phyloP scores from a whole-genome alignment of 2,888 invertebrate species.

The Pyrocoelia pectoralis region DNA sequence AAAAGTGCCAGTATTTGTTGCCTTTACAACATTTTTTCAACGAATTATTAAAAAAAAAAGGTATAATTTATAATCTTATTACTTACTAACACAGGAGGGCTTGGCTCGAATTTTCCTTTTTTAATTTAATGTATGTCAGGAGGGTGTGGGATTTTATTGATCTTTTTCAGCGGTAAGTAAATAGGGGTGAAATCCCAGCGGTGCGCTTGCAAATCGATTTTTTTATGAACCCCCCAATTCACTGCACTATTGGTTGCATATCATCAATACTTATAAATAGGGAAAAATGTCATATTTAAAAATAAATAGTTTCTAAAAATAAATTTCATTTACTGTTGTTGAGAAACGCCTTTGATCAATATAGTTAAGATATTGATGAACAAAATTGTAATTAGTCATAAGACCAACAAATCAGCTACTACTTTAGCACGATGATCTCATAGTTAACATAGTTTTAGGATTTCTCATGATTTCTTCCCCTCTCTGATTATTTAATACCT shows the following conservation, averaged over 20 bases:
- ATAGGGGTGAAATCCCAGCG: background rate
- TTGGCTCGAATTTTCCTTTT: background rate
- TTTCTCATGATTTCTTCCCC: conserved; percentile 22
- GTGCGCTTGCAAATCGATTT: background rate
- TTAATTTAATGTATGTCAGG: background rate
- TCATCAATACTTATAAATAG: conserved; percentile 10
- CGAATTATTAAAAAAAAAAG: conserved; percentile 5
- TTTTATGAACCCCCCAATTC: background rate
- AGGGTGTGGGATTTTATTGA: background rate
- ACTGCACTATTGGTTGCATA: conserved; percentile 26
- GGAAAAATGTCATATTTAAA: conserved; percentile 18
- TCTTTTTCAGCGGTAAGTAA: background rate
- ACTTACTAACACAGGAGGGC: background rate
- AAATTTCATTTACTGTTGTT: background rate
- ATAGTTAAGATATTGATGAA: conserved; percentile 2
- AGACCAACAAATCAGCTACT: background rate
- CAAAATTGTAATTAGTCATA: conserved; percentile 4
- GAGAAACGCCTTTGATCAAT: conserved; percentile 17
- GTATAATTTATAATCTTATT: background rate
- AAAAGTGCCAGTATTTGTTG: conserved; percentile 2
- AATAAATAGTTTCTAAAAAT: conserved; percentile 18
- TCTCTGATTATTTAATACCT: background rate
- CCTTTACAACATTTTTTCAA: conserved; percentile 5
- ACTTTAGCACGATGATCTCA: conserved; percentile 29
- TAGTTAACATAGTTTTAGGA: conserved; percentile 22